Evolutionary conservation across 2,888 invertebrate genomes (phyloP), one percentile per base, ranked within the genome.

Genomic region (Melipona bicolor): DNA sequence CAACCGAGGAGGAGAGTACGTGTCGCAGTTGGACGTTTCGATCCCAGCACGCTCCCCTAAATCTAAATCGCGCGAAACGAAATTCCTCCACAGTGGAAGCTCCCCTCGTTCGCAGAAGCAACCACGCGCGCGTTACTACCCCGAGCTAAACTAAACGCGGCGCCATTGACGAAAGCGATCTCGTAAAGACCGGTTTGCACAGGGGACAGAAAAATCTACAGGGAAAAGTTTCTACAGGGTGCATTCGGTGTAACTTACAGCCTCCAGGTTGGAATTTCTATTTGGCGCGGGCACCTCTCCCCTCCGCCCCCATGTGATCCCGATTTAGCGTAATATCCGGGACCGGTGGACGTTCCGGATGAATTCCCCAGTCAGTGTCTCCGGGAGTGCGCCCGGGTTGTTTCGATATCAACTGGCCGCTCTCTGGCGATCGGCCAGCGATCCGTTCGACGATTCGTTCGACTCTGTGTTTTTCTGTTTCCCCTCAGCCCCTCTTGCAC

Each of bases 381-480:
- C 79, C 68, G 70, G n/a, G 75, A 83, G 75, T 72, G 79, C 74
- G 67, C 69, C 70, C 21, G 32, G 76, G 61, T 77, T 59, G 85
- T 81, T 82, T 79, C 79, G 87, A 87, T 87, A 89, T 87, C 80
- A 79, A 87, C 85, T 81, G 78, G 15, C 59, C 62, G 56, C 43
- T 36, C 36, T 36, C 83, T 89, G 90, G 90, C 87, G 76, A 43
- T 62, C 64, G 73, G 90, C 89, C 88, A 90, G 84, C 64, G 77
- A 56, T 50, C 15, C n/a, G 56, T 50, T 50, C n/a, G 56, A 32
- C 59, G 81, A 67, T 79, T 78, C 56, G 36, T 84, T 80, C 49
- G 56, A 80, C 77, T 81, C 79, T 65, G 76, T 61, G 19, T 61
- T 61, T 79, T 76, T 65, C 54, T 62, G 43, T 50, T 52, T 59